phyloP scores from a whole-genome alignment of 1,140 invertebrate species.

The Patella vulgata region DNA sequence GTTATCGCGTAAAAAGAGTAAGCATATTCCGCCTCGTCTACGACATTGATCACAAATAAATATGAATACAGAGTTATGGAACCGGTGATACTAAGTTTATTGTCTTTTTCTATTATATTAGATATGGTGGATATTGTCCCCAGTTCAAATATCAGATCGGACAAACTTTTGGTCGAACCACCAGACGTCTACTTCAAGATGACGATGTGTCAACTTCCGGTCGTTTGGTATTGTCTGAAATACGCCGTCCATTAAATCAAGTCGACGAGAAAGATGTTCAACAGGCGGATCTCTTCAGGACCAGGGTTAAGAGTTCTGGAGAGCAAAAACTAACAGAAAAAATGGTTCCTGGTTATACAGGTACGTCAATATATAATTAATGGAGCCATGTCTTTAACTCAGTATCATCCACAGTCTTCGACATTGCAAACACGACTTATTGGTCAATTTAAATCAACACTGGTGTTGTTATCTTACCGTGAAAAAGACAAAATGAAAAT shows the following conservation, averaged over 20 bases:
- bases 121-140: conserved; percentile 59
- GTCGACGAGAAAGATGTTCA: conserved; percentile 15
- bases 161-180: conserved; percentile 56
- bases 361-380: conserved; percentile 18
- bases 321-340: conserved; percentile 53
- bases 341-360: conserved; percentile 59
- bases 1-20: too few species aligned
- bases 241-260: conserved; percentile 9
- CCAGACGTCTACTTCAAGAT: conserved; percentile 42
- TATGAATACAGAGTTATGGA: too few species aligned
- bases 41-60: too few species aligned
- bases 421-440: too few species aligned
- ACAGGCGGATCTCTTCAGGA: conserved; percentile 27
- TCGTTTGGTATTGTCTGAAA: conserved; percentile 46
- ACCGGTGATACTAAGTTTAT: too few species aligned
- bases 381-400: background rate
- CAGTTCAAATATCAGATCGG: conserved; percentile 58
- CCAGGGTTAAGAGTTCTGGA: conserved; percentile 47
- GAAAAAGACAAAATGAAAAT: background rate
- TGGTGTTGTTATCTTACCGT: too few species aligned
- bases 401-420: too few species aligned
- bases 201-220: conserved; percentile 48
- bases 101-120: too few species aligned
- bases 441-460: too few species aligned
- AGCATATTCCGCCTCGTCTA: too few species aligned